Conservation (phyloP, 2,888 invertebrate species). For the Ormia ochracea region DNA sequence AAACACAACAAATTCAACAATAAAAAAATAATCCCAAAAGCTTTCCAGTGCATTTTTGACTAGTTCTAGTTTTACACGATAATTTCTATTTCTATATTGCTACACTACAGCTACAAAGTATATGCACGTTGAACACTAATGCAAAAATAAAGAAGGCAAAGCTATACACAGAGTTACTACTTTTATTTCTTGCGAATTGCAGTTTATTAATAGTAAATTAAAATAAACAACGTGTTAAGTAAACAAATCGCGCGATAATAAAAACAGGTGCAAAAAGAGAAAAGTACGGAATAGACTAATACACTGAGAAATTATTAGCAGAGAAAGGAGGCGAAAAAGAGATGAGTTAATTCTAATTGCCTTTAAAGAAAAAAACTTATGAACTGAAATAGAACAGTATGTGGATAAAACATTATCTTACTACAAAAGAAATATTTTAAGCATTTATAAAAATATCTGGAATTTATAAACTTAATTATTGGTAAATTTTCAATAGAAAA, state of each 20-base stretch:
- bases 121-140: background rate
- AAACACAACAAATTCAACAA: constrained; percentile 36
- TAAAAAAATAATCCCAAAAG: constrained; percentile 23
- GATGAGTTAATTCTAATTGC: constrained; percentile 51
- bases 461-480: background rate
- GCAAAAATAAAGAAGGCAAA: background rate
- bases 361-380: constrained; percentile 18
- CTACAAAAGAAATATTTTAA: background rate
- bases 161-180: background rate
- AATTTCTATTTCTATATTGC: constrained; percentile 25
- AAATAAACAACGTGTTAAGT: constrained; percentile 41
- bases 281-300: constrained; percentile 30
- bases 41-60: constrained; percentile 33
- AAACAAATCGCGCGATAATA: constrained; percentile 19
- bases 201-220: background rate
- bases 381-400: constrained; percentile 51
- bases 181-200: background rate
- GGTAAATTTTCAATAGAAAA: constrained; percentile 23
- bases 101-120: background rate
- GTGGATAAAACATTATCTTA: background rate
- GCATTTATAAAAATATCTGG: background rate
- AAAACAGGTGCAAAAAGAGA: constrained; percentile 58
- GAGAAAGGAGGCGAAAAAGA: constrained; percentile 50
- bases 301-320: constrained; percentile 14
- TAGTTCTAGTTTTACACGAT: constrained; percentile 45